phyloP scores from a whole-genome alignment of 1,140 invertebrate species.

The Drosophila setifemur region DNA sequence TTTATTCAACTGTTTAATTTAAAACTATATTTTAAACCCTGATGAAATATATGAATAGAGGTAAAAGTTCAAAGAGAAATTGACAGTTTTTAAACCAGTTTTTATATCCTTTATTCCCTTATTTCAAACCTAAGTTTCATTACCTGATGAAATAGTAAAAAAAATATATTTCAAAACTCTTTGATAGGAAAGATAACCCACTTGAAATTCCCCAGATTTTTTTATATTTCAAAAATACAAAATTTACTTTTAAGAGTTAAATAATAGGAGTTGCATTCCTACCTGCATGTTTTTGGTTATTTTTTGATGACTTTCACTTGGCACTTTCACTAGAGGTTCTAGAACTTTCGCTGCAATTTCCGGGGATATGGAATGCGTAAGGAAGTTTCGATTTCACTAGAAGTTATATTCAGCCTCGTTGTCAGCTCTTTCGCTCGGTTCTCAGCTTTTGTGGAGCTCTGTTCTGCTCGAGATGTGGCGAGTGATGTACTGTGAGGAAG shows the following conservation, averaged over 20 bases:
- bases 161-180: no score
- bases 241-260: neutral
- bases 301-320: constrained; percentile 16
- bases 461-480: constrained; percentile 61
- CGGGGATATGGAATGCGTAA: neutral
- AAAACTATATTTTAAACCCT: no score
- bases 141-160: no score
- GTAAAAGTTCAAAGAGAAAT: no score
- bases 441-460: constrained; percentile 16
- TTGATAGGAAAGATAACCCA: no score
- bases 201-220: neutral
- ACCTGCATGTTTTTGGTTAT: constrained; percentile 34
- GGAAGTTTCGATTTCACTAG: constrained; percentile 5
- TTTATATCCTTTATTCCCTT: no score
- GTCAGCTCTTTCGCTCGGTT: constrained; percentile 6
- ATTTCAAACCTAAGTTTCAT: no score
- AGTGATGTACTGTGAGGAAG: constrained; percentile 70
- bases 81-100: no score
- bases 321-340: constrained; percentile 6
- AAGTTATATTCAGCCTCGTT: neutral
- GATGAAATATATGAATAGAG: no score
- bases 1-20: no score
- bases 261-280: constrained; percentile 8
- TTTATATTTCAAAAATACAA: neutral
- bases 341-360: constrained; percentile 20